Evolutionary conservation across 2,113 vertebrate species (phyloP).

Genomic region (Neodon shergylaensis): DNA sequence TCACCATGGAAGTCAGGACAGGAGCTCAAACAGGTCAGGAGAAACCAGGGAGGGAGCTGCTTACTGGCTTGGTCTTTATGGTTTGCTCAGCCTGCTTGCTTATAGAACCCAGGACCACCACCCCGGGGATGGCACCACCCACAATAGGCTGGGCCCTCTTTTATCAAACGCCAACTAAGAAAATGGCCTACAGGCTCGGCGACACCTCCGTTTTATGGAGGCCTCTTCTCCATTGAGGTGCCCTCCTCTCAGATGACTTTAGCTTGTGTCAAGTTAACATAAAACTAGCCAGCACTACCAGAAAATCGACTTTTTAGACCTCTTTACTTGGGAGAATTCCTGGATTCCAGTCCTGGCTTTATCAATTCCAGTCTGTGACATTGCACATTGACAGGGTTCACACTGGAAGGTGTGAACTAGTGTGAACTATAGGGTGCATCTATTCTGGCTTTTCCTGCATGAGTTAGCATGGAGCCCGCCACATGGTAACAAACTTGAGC

Average conservation of each 20-base stretch:
- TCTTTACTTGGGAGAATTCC: conserved; percentile 4
- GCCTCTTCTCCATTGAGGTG: background rate
- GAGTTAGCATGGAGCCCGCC: background rate
- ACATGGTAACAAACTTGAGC: background rate
- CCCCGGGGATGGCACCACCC: too few species aligned
- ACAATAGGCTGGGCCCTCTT: background rate
- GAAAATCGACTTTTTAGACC: conserved; percentile 39
- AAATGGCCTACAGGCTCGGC: background rate
- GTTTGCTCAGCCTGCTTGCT: background rate
- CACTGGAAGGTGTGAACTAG: background rate
- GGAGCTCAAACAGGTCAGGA: background rate
- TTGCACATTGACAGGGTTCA: conserved; percentile 6
- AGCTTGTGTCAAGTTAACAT: background rate
- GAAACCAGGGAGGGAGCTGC: background rate
- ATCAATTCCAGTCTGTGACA: conserved; percentile 27
- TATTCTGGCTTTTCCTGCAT: background rate
- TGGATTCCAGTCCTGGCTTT: conserved; percentile 38
- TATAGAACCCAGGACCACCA: background rate
- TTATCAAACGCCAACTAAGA: background rate
- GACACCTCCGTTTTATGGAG: background rate
- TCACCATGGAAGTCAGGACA: background rate
- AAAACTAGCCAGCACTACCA: background rate
- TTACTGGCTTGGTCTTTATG: background rate
- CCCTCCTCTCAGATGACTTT: background rate
- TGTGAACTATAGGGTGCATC: too few species aligned